phyloP scores from a whole-genome alignment of 2,888 invertebrate genomes.

The Pandemis corylana region DNA sequence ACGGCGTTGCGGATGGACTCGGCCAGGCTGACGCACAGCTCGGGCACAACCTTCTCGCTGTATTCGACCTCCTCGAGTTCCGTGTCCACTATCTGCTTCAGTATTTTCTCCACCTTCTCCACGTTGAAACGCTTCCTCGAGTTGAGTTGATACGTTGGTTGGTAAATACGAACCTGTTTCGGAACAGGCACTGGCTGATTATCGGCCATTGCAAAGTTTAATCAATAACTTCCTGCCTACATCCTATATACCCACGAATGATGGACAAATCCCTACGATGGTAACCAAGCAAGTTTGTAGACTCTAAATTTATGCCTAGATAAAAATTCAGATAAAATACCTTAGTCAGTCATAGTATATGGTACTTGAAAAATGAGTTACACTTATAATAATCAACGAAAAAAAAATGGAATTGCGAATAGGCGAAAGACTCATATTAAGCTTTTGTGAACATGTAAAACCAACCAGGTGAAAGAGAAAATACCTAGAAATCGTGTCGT shows the following conservation, averaged over 20 bases:
- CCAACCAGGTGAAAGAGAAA: no score
- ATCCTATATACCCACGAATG: neutral
- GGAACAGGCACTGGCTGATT: constrained; percentile 44
- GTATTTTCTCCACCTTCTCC: constrained; percentile 85
- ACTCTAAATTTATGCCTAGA: neutral
- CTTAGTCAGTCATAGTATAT: no score
- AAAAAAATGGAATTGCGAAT: no score
- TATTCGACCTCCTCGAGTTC: constrained; percentile 86
- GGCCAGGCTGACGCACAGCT: constrained; percentile 84
- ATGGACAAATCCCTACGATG: neutral
- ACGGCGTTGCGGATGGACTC: constrained; percentile 85
- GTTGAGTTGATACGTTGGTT: constrained; percentile 88
- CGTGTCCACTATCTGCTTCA: constrained; percentile 84
- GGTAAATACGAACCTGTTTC: constrained; percentile 80
- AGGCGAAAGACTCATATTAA: no score
- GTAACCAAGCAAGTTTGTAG: neutral
- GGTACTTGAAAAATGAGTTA: no score
- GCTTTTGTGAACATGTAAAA: no score
- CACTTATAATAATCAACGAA: no score
- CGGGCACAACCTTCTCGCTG: constrained; percentile 85
- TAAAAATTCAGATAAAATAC: no score
- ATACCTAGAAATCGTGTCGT: no score
- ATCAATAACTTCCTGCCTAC: constrained; percentile 56
- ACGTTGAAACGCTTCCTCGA: constrained; percentile 86
- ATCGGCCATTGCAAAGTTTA: constrained; percentile 65